Conservation (phyloP, 2,113 vertebrate species). For the Aix galericulata region DNA sequence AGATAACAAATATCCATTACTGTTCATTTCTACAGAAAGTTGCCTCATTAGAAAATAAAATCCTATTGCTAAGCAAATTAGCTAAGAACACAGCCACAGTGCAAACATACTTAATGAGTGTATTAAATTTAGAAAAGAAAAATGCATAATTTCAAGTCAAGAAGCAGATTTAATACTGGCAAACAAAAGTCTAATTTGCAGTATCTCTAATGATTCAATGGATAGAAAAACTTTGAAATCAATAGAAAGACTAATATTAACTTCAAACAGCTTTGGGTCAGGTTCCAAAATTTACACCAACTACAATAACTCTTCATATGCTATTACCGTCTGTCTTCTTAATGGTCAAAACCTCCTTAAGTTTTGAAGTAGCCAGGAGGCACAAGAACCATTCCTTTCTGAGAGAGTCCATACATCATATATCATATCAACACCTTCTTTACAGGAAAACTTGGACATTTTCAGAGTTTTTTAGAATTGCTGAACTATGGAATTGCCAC, state of each 20-base stretch:
- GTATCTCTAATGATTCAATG: neutral
- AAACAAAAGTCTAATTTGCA: conserved; percentile 19
- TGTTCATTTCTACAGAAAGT: conserved; percentile 23
- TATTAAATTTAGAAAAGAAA: conserved; percentile 40
- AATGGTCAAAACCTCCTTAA: neutral
- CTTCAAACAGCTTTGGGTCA: neutral
- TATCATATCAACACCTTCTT: neutral
- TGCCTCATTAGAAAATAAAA: conserved; percentile 47
- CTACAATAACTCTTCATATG: neutral
- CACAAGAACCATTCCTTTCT: neutral
- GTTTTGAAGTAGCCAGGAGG: neutral
- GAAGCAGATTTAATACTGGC: neutral
- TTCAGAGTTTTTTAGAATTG: neutral
- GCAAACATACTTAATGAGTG: conserved; percentile 6
- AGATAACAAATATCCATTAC: conserved; percentile 2
- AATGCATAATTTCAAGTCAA: conserved; percentile 39
- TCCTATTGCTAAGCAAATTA: conserved; percentile 50
- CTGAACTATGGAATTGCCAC: neutral
- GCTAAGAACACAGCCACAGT: conserved; percentile 6
- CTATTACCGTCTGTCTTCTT: neutral
- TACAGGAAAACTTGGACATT: neutral
- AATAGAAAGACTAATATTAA: neutral
- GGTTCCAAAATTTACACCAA: neutral
- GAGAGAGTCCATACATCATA: neutral
- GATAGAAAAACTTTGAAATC: neutral